phyloP scores from a whole-genome alignment of 2,113 vertebrate species.

The Columba livia region DNA sequence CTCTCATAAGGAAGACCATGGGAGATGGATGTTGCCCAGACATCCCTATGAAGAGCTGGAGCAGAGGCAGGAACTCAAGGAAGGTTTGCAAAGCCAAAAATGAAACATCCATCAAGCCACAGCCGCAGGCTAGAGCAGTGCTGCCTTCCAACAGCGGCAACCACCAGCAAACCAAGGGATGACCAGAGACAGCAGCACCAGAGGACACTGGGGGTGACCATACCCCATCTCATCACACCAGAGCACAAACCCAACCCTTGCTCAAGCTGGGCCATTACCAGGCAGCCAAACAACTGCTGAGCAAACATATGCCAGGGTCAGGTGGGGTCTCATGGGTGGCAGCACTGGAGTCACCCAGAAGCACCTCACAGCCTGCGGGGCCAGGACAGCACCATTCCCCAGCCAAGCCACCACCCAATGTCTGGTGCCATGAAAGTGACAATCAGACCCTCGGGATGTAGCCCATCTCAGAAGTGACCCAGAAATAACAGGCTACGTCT shows the following conservation, averaged over 20 bases:
- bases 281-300: background rate
- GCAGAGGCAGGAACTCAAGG: background rate
- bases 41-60: background rate
- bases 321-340: accelerated
- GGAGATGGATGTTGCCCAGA: background rate
- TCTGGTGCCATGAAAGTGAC: background rate
- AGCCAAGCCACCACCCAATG: background rate
- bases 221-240: background rate
- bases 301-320: accelerated
- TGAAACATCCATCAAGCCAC: background rate
- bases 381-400: background rate
- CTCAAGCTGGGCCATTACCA: background rate
- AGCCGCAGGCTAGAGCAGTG: accelerated
- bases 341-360: background rate
- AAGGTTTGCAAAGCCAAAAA: background rate
- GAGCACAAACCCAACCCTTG: background rate
- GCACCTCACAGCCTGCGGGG: accelerated
- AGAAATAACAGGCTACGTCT: background rate
- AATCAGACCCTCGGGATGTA: background rate
- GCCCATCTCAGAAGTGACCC: background rate
- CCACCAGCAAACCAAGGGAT: background rate
- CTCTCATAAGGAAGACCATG: background rate
- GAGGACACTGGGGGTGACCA: background rate
- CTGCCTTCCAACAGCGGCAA: background rate
- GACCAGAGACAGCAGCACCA: background rate